phyloP scores from a whole-genome alignment of 2,888 invertebrate genomes.

The Poecilobothrus nobilitatus region DNA sequence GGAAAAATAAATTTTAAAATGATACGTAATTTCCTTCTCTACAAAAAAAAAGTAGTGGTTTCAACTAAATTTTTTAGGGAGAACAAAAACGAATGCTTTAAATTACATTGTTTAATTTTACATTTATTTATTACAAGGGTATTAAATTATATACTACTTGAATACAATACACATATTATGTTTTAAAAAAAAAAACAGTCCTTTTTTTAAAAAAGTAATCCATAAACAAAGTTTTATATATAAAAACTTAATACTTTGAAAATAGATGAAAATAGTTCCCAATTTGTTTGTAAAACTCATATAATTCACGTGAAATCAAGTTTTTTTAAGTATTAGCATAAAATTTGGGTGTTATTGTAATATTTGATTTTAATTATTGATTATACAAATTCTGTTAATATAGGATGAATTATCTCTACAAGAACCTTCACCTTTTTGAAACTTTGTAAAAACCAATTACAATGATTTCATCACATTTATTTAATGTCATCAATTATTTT shows the following conservation, averaged over 20 bases:
- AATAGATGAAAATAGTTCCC: constrained; percentile 68
- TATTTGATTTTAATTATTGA: constrained; percentile 49
- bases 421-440: not conserved
- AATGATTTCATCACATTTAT: constrained; percentile 20
- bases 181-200: too few relatives aligned
- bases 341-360: constrained; percentile 49
- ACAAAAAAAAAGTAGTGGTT: too few relatives aligned
- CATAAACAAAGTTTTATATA: constrained; percentile 66
- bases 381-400: constrained; percentile 52
- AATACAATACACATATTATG: too few relatives aligned
- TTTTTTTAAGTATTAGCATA: constrained; percentile 68
- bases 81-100: too few relatives aligned
- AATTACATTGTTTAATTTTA: too few relatives aligned
- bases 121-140: too few relatives aligned
- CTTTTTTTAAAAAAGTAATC: constrained; percentile 38
- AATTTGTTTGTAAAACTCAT: constrained; percentile 54
- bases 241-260: constrained; percentile 73
- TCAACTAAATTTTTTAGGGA: too few relatives aligned
- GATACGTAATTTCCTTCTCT: too few relatives aligned
- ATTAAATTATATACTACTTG: too few relatives aligned
- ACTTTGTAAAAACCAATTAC: not conserved
- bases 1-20: too few relatives aligned
- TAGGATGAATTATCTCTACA: constrained; percentile 27
- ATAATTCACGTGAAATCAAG: constrained; percentile 54
- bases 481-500: constrained; percentile 13